phyloP scores from a whole-genome alignment of 2,888 invertebrate species.

The Ceraclea dissimilis region DNA sequence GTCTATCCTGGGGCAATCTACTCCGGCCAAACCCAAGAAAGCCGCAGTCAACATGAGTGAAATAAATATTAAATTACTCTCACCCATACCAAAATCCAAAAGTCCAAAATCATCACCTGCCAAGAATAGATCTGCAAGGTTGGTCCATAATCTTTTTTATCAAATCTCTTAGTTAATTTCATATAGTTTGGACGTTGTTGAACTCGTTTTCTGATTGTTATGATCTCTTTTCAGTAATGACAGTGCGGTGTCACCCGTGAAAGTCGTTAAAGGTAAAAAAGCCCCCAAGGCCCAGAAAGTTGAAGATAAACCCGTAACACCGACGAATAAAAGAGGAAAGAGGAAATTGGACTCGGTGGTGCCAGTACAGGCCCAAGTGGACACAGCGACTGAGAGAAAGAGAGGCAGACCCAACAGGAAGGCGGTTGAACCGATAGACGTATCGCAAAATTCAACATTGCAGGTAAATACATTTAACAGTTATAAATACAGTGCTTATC shows the following conservation, averaged over 20 bases:
- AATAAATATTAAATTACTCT: slow-evolving; percentile 19
- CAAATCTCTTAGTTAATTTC: not conserved
- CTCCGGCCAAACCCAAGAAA: slow-evolving; percentile 17
- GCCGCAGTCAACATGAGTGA: slow-evolving; percentile 6
- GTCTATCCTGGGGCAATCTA: slow-evolving; percentile 23
- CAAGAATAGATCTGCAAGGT: slow-evolving; percentile 7
- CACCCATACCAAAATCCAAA: slow-evolving; percentile 13
- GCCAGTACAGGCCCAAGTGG: not conserved
- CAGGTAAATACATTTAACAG: not conserved
- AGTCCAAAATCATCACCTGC: slow-evolving; percentile 3
- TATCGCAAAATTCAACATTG: not conserved
- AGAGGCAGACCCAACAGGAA: not conserved
- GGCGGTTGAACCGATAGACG: not conserved
- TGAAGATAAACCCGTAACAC: too few species aligned
- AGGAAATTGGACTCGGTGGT: not conserved
- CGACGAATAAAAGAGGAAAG: not conserved
- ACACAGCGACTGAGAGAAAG: not conserved
- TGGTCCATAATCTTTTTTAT: slow-evolving; percentile 3
- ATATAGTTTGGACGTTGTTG: too few species aligned
- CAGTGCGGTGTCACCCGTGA: too few species aligned
- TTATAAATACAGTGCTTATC: too few species aligned
- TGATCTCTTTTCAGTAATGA: too few species aligned
- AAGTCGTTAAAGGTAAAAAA: too few species aligned
- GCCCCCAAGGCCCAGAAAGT: too few species aligned
- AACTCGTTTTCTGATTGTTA: too few species aligned